Base-by-base conservation (phyloP, 2,113 vertebrate genomes). In the Telmatochromis brichardi region DNA sequence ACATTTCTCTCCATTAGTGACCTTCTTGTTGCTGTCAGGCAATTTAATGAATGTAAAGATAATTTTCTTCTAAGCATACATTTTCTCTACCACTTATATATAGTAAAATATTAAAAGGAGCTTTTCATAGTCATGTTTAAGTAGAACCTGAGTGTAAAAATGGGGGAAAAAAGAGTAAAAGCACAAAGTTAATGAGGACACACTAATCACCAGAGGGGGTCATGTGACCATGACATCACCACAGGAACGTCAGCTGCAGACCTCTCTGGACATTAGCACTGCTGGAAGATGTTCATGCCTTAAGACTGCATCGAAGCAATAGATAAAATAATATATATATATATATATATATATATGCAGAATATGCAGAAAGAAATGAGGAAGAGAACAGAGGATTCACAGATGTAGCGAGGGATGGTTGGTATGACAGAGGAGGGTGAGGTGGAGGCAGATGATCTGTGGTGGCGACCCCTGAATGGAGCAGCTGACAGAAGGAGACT, bases 101-200 rank as follows among this genome's bases (percentile, higher is more conserved):
- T 6, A 17, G 68, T 76, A 47, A 73, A 45, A 45, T 73, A 26
- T 73, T 45, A 45, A 5, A 73, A 26, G 37, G 21, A 45, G 68
- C 37, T 45, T 73, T 0, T 73, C 37, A 73, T 9, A 45, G 68
- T 28, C 21, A 45, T 45, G 37, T 73, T 28, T 73, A 73, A 45
- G 37, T 26, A 45, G 21, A 45, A 73, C 5, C 0, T 73, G 13
- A 45, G 37, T 45, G n/a, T 42, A 73, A 73, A 45, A 26, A 26
- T 10, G 17, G 6, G 6, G 6, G 1, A 0, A 0, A 0, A 0
- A 35, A 37, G 4, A 37, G 11, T 21, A 68, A 40, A 71, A 23
- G 19, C n/a, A 71, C 35, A 23, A 71, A 71, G 1, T 71, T 40
- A 71, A 71, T 9, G 11, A 21, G 11, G n/a, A 40, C 19, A 23